A percentile compares a stretch with the other conserved stretches of the same genome.
Evolutionary conservation across 2,888 invertebrate species (phyloP).

Genomic region (Sabatieria punctata): DNA sequence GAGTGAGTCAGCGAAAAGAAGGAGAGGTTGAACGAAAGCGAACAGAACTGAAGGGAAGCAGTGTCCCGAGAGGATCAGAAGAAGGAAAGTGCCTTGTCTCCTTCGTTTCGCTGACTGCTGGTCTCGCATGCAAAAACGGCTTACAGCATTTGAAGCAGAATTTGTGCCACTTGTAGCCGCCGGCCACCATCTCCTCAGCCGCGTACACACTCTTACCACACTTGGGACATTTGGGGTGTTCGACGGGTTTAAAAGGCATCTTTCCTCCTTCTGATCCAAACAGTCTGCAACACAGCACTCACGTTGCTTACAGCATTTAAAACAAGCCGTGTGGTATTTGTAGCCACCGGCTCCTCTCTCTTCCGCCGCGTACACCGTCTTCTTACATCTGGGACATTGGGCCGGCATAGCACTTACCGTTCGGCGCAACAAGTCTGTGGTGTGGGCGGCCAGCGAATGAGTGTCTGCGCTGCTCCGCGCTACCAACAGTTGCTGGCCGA

Average conservation of each 20-base stretch:
- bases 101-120: too few relatives aligned
- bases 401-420: too few relatives aligned
- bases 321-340: conserved; percentile 43
- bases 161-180: conserved; percentile 61
- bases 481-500: too few relatives aligned
- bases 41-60: background rate
- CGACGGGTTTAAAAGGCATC: conserved; percentile 94
- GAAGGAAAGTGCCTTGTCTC: background rate
- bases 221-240: conserved; percentile 94
- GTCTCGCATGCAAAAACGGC: too few relatives aligned
- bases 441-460: too few relatives aligned
- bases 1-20: conserved; percentile 6
- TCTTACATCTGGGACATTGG: conserved; percentile 6
- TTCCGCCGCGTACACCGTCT: conserved; percentile 76
- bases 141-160: conserved; percentile 39
- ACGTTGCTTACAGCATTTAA: conserved; percentile 29
- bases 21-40: conserved; percentile 2
- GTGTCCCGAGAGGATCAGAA: conserved; percentile 5
- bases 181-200: conserved; percentile 93
- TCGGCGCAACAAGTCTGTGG: too few relatives aligned
- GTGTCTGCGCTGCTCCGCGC: too few relatives aligned
- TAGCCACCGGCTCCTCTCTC: conserved; percentile 89
- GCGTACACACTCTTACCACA: conserved; percentile 98
- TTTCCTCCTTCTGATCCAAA: too few relatives aligned
- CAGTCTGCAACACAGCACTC: background rate